These are phyloP conservation scores for Aphelocoma californica DNA, from an alignment of 2,797 vertebrate species.

Conservation along the genomic window DNA sequence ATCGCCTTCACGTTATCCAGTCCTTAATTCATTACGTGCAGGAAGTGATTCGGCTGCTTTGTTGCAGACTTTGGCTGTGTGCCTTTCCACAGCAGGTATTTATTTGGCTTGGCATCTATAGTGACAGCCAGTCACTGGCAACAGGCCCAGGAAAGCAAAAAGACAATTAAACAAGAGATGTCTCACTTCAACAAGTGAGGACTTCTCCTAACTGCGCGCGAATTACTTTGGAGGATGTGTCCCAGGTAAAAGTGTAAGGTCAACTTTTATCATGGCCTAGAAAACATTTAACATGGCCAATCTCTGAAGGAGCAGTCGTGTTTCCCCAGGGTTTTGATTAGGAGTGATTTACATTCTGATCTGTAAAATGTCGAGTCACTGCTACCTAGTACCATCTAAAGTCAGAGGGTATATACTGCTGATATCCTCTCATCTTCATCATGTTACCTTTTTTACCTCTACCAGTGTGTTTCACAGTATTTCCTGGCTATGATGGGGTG, in stretches of 20 bases:
- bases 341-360: neutral
- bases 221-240: neutral
- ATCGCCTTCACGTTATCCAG: neutral
- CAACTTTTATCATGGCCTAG: neutral
- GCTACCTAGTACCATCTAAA: neutral
- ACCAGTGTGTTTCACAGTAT: neutral
- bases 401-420: neutral
- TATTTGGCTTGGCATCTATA: neutral
- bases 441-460: neutral
- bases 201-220: neutral
- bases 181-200: neutral
- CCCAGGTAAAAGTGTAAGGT: neutral
- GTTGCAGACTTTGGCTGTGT: neutral
- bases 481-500: neutral
- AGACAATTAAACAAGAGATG: neutral
- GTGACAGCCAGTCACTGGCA: neutral
- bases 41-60: neutral
- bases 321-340: neutral
- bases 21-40: neutral
- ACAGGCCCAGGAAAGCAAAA: neutral
- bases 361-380: neutral
- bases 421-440: neutral
- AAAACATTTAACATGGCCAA: neutral
- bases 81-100: neutral
- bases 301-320: neutral